Conservation (phyloP, 2,797 vertebrate genomes). For the Sebastiscus albofasciatus region DNA sequence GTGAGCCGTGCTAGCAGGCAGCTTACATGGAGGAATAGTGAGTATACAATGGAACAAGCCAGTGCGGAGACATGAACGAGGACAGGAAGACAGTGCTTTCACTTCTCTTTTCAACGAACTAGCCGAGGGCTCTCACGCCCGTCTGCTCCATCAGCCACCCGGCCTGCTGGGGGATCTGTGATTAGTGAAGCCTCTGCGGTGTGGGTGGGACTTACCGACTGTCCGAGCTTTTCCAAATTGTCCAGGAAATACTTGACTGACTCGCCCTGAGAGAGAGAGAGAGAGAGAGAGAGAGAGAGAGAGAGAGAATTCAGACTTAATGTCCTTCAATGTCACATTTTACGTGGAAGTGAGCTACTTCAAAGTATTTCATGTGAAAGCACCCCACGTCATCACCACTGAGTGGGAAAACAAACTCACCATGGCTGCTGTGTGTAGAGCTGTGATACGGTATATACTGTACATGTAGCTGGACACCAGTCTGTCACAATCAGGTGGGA, state of each 20-base stretch:
- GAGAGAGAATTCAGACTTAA: background rate
- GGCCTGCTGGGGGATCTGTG: background rate
- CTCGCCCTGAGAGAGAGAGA: constrained; percentile 86
- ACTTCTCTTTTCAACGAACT: constrained; percentile 51
- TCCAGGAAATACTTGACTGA: constrained; percentile 99
- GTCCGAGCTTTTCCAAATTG: constrained; percentile 96
- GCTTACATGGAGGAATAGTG: background rate
- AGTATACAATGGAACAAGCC: background rate
- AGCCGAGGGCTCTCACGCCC: constrained; percentile 4
- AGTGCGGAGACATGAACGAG: background rate
- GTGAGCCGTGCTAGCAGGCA: background rate
- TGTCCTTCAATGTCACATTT: background rate
- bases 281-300: background rate
- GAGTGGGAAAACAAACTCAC: background rate
- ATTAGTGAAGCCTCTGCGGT: background rate
- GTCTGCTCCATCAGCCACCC: background rate
- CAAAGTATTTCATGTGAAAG: background rate
- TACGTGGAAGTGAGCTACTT: background rate
- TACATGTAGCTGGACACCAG: background rate
- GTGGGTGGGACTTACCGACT: constrained; percentile 86
- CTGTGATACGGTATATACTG: background rate
- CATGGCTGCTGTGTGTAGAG: background rate
- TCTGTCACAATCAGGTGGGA: background rate
- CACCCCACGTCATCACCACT: too few relatives aligned
- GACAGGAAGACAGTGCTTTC: constrained; percentile 45